Evolutionary conservation across 35 echinoderm and acorn worm species (phyloP), one percentile per base, ranked within the genome.

Genomic region (Stichopus chloronotus): DNA sequence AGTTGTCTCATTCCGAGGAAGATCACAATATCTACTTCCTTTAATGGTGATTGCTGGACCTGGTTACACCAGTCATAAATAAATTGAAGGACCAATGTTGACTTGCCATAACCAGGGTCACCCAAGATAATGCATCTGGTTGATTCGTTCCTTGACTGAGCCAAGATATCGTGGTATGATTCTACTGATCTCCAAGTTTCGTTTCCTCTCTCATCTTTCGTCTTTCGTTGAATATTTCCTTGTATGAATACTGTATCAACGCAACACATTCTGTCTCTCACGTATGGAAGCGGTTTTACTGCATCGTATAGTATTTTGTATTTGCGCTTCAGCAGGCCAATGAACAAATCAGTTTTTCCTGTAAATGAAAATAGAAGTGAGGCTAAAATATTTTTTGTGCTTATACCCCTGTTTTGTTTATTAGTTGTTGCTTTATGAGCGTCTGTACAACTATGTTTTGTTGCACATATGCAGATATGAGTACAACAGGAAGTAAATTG

Each of bases 251-350:
- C 23, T 16, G 22, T 54, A 21, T 85, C 53, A 9, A 85, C 82
- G 82, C 21, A 85, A 16, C 57, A 53, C 7, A 85, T 25, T 58
- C 82, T 85, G 53, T 85, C 82, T 56, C 7, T 56, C n/a, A 85
- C 57, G 19, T 85, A 85, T 9, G 82, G 82, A 58, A 85, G 52
- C 7, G 82, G 22, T 56, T 85, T 25, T 55, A 85, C 16, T 55
- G 21, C 52, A 19, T 85, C 23, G 16, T 53, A 85, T 2, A 85
- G 52, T 7, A 30, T 9, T 5, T 85, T 85, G 82, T 85, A 85
- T 9, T 58, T 56, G 19, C 57, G 7, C 53, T 58, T 85, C 82
- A 85, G 30, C 30, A 43, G 30, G 30, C 3, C 30, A 43, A 43
- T 43, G 30, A 43, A 3, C 30, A 54, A 54, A 55, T 84, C 16